A percentile compares a stretch with the other conserved stretches of the same genome.
Evolutionary conservation across 1,140 invertebrate genomes (phyloP).

Genomic region (Procambarus clarkii): DNA sequence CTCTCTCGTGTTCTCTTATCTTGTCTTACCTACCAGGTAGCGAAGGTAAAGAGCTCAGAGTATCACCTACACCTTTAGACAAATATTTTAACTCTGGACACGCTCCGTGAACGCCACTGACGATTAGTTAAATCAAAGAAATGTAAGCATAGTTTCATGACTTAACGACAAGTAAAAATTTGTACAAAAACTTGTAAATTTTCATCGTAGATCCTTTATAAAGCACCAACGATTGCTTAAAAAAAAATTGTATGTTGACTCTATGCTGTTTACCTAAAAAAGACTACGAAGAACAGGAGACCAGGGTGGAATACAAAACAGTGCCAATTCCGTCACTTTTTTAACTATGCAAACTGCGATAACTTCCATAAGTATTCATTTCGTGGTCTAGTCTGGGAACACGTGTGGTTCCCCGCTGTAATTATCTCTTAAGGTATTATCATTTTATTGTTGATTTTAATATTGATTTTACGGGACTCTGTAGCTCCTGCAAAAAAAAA

Average conservation of each 20-base stretch:
- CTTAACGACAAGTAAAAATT: too few species aligned
- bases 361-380: slow-evolving; percentile 17
- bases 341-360: slow-evolving; percentile 69
- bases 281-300: slow-evolving; percentile 46
- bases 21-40: neutral
- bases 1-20: slow-evolving; percentile 30
- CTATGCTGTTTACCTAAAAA: neutral
- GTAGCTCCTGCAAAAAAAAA: neutral
- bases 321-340: slow-evolving; percentile 68
- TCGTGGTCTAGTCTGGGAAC: slow-evolving; percentile 48
- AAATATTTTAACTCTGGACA: too few species aligned
- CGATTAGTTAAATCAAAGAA: too few species aligned
- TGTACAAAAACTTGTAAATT: too few species aligned
- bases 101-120: too few species aligned
- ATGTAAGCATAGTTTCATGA: too few species aligned
- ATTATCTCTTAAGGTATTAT: slow-evolving; percentile 15
- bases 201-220: too few species aligned
- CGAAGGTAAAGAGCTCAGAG: neutral
- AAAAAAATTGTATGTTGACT: too few species aligned
- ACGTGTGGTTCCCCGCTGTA: neutral
- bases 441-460: slow-evolving; percentile 14
- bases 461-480: neutral
- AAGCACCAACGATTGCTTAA: too few species aligned
- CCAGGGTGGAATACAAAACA: slow-evolving; percentile 53
- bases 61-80: too few species aligned